phyloP scores from a whole-genome alignment of 2,888 invertebrate genomes.

The Lasioglossum oenotherae region DNA sequence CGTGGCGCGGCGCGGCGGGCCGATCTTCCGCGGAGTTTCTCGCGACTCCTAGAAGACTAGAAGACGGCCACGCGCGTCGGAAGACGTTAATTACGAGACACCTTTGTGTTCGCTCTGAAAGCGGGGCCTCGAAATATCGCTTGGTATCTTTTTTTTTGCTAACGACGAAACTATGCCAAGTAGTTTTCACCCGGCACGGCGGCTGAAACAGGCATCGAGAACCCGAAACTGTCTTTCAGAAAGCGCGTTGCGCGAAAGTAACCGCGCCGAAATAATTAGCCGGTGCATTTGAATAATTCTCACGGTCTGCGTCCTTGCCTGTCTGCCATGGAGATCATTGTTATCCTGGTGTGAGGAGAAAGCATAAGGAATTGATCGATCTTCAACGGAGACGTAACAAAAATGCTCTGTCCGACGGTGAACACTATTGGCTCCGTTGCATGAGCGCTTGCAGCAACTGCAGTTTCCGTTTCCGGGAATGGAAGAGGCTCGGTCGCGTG shows the following conservation, averaged over 20 bases:
- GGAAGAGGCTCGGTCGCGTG: neutral
- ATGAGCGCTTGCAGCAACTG: neutral
- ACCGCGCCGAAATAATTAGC: conserved; percentile 40
- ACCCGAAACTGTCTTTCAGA: conserved; percentile 11
- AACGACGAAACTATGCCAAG: conserved; percentile 44
- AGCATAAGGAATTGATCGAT: conserved; percentile 57
- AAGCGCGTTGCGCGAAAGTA: conserved; percentile 31
- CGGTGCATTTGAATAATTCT: conserved; percentile 64
- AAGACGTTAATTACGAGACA: conserved; percentile 18
- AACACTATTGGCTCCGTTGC: neutral
- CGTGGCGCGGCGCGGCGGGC: neutral
- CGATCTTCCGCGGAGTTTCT: neutral
- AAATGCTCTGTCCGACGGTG: too few species aligned
- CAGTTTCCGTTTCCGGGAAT: neutral
- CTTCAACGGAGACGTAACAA: neutral
- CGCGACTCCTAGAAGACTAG: neutral
- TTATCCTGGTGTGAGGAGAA: conserved; percentile 57
- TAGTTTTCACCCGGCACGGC: conserved; percentile 36
- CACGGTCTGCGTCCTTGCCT: conserved; percentile 63
- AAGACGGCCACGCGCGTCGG: neutral
- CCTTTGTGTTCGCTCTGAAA: conserved; percentile 17
- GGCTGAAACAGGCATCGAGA: conserved; percentile 10
- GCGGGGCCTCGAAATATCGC: conserved; percentile 2
- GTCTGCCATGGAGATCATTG: conserved; percentile 54
- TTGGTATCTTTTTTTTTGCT: neutral